phyloP scores from a whole-genome alignment of 1,140 invertebrate genomes.

The Euglossa dilemma region DNA sequence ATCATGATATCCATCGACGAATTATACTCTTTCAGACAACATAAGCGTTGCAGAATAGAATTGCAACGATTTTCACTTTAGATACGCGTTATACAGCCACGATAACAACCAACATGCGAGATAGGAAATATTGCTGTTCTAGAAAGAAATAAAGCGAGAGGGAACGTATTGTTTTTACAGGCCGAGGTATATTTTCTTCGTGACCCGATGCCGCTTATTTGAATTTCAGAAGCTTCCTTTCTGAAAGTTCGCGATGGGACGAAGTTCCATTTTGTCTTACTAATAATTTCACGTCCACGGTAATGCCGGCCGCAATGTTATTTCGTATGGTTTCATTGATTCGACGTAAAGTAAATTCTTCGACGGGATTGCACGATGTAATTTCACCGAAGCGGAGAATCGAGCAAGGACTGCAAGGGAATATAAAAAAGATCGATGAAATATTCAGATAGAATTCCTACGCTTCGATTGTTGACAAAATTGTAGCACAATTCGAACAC shows the following conservation, averaged over 20 bases:
- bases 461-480: no score
- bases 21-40: neutral
- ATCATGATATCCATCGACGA: neutral
- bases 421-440: no score
- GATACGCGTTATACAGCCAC: neutral
- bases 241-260: neutral
- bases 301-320: neutral
- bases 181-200: constrained; percentile 5
- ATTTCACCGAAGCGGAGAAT: neutral
- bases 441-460: no score
- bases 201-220: constrained; percentile 11
- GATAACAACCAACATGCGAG: neutral
- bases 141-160: constrained; percentile 1
- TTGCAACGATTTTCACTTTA: neutral
- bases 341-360: neutral
- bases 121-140: constrained; percentile 30
- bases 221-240: constrained; percentile 20
- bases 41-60: neutral
- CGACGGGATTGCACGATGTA: neutral
- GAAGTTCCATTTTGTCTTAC: neutral
- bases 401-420: no score
- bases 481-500: no score
- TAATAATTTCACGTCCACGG: neutral
- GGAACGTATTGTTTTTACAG: constrained; percentile 16
- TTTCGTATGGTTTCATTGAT: neutral